phyloP scores from a whole-genome alignment of 2,113 vertebrate species.

The Ia io region DNA sequence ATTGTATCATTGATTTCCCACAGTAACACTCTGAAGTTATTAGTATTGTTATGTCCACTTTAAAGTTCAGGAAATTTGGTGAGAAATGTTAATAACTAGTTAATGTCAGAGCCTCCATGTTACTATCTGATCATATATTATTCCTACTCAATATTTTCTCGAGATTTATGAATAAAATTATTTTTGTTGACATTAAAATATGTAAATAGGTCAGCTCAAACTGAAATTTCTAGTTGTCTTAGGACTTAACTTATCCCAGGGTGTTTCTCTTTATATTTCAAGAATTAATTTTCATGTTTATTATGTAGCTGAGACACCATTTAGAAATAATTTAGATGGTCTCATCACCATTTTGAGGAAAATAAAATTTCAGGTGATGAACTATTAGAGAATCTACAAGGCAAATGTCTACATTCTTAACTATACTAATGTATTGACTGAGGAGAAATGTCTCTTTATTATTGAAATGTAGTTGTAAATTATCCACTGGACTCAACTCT shows the following conservation, averaged over 20 bases:
- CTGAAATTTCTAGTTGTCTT: background rate
- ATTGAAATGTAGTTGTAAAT: background rate
- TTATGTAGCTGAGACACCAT: background rate
- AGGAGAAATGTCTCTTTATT: background rate
- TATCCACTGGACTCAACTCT: background rate
- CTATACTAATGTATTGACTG: background rate
- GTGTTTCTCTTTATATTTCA: background rate
- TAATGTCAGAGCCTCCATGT: background rate
- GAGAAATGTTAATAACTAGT: background rate
- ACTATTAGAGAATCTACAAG: background rate
- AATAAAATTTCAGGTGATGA: background rate
- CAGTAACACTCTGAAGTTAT: background rate
- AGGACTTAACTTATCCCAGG: background rate
- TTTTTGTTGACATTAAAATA: background rate
- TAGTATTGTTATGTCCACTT: background rate
- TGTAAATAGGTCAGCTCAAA: background rate
- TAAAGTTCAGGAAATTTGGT: background rate
- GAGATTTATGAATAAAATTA: background rate
- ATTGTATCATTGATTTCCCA: background rate
- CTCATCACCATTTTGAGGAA: slow-evolving; percentile 30
- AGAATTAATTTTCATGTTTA: background rate
- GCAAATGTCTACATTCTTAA: background rate
- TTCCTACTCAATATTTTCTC: background rate
- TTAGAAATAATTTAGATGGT: background rate
- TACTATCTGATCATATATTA: background rate